Base-by-base conservation (phyloP, 2,888 invertebrate genomes). In the Thereva nobilitata region DNA sequence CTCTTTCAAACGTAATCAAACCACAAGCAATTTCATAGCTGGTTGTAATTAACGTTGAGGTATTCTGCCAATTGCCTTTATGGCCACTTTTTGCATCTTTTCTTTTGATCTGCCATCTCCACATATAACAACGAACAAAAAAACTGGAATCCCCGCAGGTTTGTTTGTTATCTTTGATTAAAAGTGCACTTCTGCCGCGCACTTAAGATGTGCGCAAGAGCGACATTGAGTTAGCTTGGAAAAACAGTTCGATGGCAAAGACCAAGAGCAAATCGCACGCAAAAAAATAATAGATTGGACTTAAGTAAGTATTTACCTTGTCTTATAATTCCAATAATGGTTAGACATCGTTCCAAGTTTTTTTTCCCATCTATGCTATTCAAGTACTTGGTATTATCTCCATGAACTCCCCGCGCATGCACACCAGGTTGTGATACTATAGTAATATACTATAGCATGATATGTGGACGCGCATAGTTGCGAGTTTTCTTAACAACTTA, bases 21-120 rank as follows among this genome's bases (percentile, higher is more conserved):
- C 47, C 4, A 38, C 23, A 23, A 47, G 59, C 49, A 59, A 59
- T 59, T 59, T 47, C 47, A 37, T 47, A 47, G 59, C 59, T 47
- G 37, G 49, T 12, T 38, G 59, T 59, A 59, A 59, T 59, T 59
- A 59, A 59, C 59, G 59, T 47, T 40, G 12, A 59, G 59, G 59
- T 49, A 59, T 49, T 59, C 47, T 59, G 59, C 59, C 59, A 59
- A 59, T 59, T 59, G 59, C 59, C 38, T 59, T 59, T 59, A 59
- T 59, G 47, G 59, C n/a, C 59, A 59, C 49, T 59, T 59, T 59
- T 59, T 59, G 38, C 59, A 23, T 47, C 49, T 47, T 38, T 38
- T 49, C 49, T 10, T 42, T 59, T 35, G 47, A 59, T 59, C 47
- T 47, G 42, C 12, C n/a, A 35, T 23, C 41, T 37, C 45, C 37